Base-by-base conservation (phyloP, 1,140 invertebrate genomes). In the Drosophila navojoa region DNA sequence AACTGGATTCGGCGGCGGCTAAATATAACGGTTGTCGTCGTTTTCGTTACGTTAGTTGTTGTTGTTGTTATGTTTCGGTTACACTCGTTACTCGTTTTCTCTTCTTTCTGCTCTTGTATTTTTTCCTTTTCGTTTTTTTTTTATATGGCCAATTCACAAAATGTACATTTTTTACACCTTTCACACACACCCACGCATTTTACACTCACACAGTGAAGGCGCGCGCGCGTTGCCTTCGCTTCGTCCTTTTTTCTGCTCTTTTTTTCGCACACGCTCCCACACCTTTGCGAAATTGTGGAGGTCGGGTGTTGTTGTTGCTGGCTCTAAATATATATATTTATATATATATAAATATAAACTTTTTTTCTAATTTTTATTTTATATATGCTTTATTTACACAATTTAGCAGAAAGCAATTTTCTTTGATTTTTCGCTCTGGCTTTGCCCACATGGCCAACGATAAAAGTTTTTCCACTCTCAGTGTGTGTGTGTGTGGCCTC, bases 131-230 rank as follows among this genome's bases (percentile, higher is more conserved):
- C 3, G 45, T 35, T 66, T 75, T 38, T 62, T 79, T 81, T 85
- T 75, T 86, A 81, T 86, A 61, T 81, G 70, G 81, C 81, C 81
- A 85, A 85, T 85, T 85, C 80, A 84, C 80, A 84, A 82, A 84
- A 85, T 85, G 75, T 85, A 86, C 71, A 81, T 85, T 86, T 85
- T 86, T 86, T 86, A 86, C 81, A 86, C 81, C 81, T 86, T 86
- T 78, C 67, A 71, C 81, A 86, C 81, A 81, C 81, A 80, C 77
- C 66, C 77, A 80, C 77, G 77, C 77, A 80, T 72, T 71, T 76
- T 75, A 79, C 77, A 73, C 77, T 66, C 75, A 71, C 55, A 76
- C 68, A 59, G 13, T 57, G 47, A 49, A 71, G 54, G 60, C 73
- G 73, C 73, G 69, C 69, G 68, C 73, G 73, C 73, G 69, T 72